Evolutionary conservation across 2,797 vertebrate species (phyloP).

Genomic region (Otolemur crassicaudatus): DNA sequence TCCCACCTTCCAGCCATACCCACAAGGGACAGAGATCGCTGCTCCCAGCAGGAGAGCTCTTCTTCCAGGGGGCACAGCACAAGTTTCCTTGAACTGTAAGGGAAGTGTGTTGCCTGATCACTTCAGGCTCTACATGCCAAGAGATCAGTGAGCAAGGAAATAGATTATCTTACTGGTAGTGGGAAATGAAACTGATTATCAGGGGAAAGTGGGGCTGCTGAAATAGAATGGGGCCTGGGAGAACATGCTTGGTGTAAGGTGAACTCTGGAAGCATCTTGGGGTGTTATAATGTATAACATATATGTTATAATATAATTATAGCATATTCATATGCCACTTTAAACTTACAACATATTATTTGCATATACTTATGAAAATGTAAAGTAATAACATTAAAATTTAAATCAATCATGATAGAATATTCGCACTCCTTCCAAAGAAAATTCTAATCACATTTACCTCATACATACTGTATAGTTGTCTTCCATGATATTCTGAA

Average conservation of each 20-base stretch:
- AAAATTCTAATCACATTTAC: not conserved
- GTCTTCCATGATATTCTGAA: not conserved
- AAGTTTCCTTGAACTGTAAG: not conserved
- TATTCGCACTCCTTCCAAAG: not conserved
- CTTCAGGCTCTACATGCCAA: not conserved
- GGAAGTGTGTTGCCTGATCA: not conserved
- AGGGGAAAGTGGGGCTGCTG: not conserved
- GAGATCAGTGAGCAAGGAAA: not conserved
- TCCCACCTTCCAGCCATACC: not conserved
- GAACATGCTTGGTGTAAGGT: not conserved
- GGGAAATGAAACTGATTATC: not conserved
- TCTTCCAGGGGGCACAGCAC: not conserved
- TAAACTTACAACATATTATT: not conserved
- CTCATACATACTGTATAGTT: not conserved
- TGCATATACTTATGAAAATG: not conserved
- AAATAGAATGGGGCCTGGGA: fast-evolving
- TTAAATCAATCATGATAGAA: not conserved
- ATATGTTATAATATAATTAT: not conserved
- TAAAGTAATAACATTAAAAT: not conserved
- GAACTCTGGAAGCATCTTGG: not conserved
- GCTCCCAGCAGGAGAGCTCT: not conserved
- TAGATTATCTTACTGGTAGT: not conserved
- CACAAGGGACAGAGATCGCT: not conserved
- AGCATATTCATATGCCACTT: not conserved
- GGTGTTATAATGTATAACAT: not conserved